Evolutionary conservation across 1,140 invertebrate species (phyloP), one percentile per base, ranked within the genome.

Genomic region (Macrocentrus cingulum): DNA sequence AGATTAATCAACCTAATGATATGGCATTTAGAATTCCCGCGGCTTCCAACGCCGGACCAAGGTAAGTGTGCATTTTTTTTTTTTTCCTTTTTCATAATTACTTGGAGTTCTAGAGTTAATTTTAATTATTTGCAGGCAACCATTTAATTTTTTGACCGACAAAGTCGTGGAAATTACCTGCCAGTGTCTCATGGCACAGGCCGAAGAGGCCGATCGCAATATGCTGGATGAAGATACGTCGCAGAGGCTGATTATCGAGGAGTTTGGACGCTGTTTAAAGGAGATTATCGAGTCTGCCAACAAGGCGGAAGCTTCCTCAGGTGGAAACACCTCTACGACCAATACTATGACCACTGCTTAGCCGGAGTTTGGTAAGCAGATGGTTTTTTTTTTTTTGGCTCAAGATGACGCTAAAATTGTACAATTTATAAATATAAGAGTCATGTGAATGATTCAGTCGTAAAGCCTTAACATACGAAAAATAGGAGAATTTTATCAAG

Each of bases 131-230:
- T 19, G 41, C 63, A 93, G 91, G 64, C 87, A 92, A 78, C 89
- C 94, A 19, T 93, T 89, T 72, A 91, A 88, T 64, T 92, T 94
- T 75, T 87, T 98, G 67, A 97, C 93, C 2, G 84, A 89, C 25
- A 94, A 96, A 75, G 94, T 99, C 1, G 91, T 98, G 2, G 94
- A 97, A 74, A 95, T 96, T 22, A 97, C 96, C 1, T 93, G 92
- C 70, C 91, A 95, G 66, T 98, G 97, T 79, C 82, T 99, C 66
- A 80, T 99, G 65, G 94, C 95, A 1, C 91, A 95, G 72, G 92
- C 93, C 9, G 89, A 91, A 60, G 90, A 94, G 72, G 88, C 88
- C 1, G 89, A 94, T 66, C 83, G 84, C 64, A 82, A 82, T 61
- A 85, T 85, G 69, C 76, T 86, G 59, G 82, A 84, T 13, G 82